Evolutionary conservation across 1,140 invertebrate species (phyloP).

Genomic region (Melipona quadrifasciata): DNA sequence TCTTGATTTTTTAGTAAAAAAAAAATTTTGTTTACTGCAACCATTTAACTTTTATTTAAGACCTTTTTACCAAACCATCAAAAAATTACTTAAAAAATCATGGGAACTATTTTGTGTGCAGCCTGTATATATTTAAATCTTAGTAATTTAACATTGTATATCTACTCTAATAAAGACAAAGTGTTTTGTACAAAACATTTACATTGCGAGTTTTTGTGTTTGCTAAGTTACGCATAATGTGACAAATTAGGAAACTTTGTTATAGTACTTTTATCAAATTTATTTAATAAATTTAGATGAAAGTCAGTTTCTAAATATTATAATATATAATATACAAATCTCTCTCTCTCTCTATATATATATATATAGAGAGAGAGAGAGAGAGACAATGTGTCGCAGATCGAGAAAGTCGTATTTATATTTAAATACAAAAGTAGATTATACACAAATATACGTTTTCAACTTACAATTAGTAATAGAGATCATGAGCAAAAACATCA

Average conservation of each 20-base stretch:
- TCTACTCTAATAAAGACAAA: not conserved
- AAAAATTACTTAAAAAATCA: no score
- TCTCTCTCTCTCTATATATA: no score
- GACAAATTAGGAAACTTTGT: not conserved
- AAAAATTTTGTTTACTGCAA: no score
- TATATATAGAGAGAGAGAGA: not conserved
- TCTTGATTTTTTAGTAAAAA: no score
- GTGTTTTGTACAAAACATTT: slow-evolving; percentile 25
- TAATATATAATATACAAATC: not conserved
- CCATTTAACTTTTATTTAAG: no score
- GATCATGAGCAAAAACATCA: slow-evolving; percentile 17
- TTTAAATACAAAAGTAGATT: slow-evolving; percentile 9
- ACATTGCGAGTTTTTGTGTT: not conserved
- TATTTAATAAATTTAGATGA: slow-evolving; percentile 5
- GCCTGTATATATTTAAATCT: not conserved
- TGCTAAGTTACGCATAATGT: not conserved
- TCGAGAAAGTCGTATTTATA: slow-evolving; percentile 6
- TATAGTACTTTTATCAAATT: slow-evolving; percentile 5
- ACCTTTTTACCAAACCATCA: no score
- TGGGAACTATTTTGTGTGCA: no score
- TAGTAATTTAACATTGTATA: slow-evolving; percentile 1
- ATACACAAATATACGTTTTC: slow-evolving; percentile 19
- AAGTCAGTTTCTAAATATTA: slow-evolving; percentile 14
- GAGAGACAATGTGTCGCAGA: not conserved
- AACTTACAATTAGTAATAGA: not conserved